Evolutionary conservation across 2,797 vertebrate genomes (phyloP).

Genomic region (Chelon auratus): DNA sequence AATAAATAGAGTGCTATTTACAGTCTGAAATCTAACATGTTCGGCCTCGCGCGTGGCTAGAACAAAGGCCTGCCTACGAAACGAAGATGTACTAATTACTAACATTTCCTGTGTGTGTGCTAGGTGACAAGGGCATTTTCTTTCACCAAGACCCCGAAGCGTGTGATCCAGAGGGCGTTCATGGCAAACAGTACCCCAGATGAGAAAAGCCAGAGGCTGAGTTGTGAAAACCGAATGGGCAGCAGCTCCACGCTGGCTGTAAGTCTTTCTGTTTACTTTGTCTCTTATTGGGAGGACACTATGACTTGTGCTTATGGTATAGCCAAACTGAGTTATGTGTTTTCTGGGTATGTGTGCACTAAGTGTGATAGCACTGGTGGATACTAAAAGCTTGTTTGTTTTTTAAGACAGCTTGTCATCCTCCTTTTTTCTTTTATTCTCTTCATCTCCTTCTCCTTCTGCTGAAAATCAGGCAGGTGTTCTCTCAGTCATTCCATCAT

Average conservation of each 20-base stretch:
- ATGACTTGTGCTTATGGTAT: not conserved
- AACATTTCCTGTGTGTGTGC: not conserved
- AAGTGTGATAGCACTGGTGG: too few relatives aligned
- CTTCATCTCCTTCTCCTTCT: constrained; percentile 24
- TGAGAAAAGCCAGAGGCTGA: constrained; percentile 85
- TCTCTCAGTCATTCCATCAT: constrained; percentile 40
- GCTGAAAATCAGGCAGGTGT: constrained; percentile 29
- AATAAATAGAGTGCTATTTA: too few relatives aligned
- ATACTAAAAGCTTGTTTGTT: too few relatives aligned
- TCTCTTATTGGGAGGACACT: not conserved
- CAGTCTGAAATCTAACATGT: constrained; percentile 3
- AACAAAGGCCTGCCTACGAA: not conserved
- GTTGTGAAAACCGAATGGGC: constrained; percentile 79
- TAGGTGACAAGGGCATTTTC: constrained; percentile 97
- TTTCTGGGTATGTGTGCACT: not conserved
- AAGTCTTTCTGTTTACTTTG: constrained; percentile 71
- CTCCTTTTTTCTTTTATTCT: constrained; percentile 28
- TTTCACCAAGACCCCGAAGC: constrained; percentile 97
- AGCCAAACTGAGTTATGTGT: not conserved
- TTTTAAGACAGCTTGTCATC: not conserved
- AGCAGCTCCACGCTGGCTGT: constrained; percentile 92
- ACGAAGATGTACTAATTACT: not conserved
- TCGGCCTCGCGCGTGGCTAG: too few relatives aligned
- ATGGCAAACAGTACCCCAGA: constrained; percentile 89
- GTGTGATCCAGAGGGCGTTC: constrained; percentile 92